These are phyloP conservation scores for Ectropis crepuscularia DNA, from an alignment of 2,888 invertebrate genomes.

Conservation along the genomic window DNA sequence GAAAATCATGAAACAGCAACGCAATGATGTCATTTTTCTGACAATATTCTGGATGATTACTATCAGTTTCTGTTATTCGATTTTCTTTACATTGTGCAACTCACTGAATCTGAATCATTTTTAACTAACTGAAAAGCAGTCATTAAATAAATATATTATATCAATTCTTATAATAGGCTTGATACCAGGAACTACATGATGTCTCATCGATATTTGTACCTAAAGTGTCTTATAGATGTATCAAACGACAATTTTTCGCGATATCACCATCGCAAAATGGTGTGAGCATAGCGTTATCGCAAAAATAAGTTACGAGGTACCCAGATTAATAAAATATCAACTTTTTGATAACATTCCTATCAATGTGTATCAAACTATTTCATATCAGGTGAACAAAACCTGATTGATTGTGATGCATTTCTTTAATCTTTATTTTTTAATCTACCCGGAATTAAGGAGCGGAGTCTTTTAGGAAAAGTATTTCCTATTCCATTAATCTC, in stretches of 20 bases:
- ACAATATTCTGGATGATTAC: too few species aligned
- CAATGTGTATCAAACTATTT: background rate
- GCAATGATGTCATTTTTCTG: too few species aligned
- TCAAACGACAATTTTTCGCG: background rate
- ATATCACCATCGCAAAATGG: background rate
- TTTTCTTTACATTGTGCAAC: too few species aligned
- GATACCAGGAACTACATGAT: background rate
- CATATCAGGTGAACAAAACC: background rate
- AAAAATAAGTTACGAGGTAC: background rate
- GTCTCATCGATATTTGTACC: background rate
- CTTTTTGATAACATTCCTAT: background rate
- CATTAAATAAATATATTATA: background rate
- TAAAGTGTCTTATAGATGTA: background rate
- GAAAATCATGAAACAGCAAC: too few species aligned
- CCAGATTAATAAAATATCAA: background rate
- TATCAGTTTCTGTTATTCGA: too few species aligned
- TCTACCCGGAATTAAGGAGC: background rate
- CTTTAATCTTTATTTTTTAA: too few species aligned
- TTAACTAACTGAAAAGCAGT: too few species aligned
- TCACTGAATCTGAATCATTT: too few species aligned
- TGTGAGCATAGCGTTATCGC: background rate
- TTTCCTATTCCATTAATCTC: too few species aligned
- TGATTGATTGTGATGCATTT: background rate
- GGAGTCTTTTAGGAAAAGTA: background rate
- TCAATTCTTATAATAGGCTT: background rate